phyloP scores from a whole-genome alignment of 2,888 invertebrate genomes.

The Tridacna crocea region DNA sequence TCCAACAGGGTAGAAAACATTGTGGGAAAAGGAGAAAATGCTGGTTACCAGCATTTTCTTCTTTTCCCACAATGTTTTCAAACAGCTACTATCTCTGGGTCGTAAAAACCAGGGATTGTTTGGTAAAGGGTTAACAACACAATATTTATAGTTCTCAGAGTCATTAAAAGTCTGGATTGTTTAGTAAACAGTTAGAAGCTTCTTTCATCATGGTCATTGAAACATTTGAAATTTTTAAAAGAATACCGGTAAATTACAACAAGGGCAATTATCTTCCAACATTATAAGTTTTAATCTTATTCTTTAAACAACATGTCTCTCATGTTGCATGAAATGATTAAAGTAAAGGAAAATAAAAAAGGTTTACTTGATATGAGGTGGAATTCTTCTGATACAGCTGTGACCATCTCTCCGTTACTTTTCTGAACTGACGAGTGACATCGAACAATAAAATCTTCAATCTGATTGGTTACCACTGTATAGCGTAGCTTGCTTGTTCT shows the following conservation, averaged over 20 bases:
- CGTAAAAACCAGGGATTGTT: no score
- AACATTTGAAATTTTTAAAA: background rate
- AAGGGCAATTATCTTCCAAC: background rate
- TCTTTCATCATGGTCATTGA: background rate
- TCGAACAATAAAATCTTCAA: background rate
- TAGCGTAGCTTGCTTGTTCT: slow-evolving; percentile 23
- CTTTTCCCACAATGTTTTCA: background rate
- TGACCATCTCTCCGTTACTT: background rate
- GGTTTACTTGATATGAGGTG: slow-evolving; percentile 8
- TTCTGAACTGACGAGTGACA: background rate
- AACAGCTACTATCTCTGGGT: no score
- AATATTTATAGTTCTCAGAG: no score
- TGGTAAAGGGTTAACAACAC: no score
- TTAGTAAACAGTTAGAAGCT: background rate
- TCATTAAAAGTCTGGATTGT: no score
- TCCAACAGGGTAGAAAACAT: no score
- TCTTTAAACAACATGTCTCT: no score
- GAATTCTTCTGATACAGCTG: slow-evolving; percentile 20
- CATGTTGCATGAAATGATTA: no score
- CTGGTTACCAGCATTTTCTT: no score
- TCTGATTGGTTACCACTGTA: background rate
- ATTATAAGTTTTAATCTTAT: no score
- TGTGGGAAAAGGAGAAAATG: no score
- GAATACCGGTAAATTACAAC: background rate
- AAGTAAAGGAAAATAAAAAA: background rate